phyloP scores from a whole-genome alignment of 1,140 invertebrate genomes.

The Druon quercuslanigerum region DNA sequence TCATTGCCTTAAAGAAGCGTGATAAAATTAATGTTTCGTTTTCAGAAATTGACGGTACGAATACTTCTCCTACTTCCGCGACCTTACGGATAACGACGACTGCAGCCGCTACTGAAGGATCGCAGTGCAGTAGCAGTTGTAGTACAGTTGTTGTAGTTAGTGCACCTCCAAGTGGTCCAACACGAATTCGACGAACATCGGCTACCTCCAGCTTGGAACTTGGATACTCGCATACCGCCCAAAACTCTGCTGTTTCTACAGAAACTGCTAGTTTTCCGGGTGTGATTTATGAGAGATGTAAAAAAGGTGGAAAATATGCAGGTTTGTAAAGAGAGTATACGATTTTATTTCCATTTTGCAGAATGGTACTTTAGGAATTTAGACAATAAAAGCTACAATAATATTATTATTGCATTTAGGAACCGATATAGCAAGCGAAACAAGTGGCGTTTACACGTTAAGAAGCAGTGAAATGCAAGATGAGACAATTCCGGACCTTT shows the following conservation, averaged over 20 bases:
- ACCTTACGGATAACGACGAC: conserved; percentile 51
- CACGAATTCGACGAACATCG: conserved; percentile 77
- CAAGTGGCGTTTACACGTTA: conserved; percentile 86
- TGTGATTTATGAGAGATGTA: conserved; percentile 74
- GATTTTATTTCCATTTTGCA: not conserved
- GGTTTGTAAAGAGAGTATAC: conserved; percentile 44
- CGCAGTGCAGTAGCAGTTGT: conserved; percentile 88
- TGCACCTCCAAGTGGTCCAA: conserved; percentile 75
- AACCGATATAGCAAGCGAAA: conserved; percentile 79
- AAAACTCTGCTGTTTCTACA: conserved; percentile 82
- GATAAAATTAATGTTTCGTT: not conserved
- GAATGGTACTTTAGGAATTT: conserved; percentile 10
- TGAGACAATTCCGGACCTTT: conserved; percentile 64
- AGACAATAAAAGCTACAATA: no score
- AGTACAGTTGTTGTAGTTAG: conserved; percentile 86
- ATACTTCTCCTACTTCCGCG: conserved; percentile 52
- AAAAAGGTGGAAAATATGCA: conserved; percentile 67
- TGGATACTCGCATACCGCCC: conserved; percentile 88
- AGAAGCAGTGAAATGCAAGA: conserved; percentile 81
- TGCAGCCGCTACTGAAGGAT: conserved; percentile 76
- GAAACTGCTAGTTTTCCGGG: conserved; percentile 72
- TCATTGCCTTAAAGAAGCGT: no score
- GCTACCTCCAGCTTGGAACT: conserved; percentile 86
- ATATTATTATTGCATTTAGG: conserved; percentile 45
- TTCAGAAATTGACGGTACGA: conserved; percentile 65